A percentile compares a stretch with the other conserved stretches of the same genome.
Conservation (phyloP, 2,888 invertebrate species). For the Oscheius sp. region DNA sequence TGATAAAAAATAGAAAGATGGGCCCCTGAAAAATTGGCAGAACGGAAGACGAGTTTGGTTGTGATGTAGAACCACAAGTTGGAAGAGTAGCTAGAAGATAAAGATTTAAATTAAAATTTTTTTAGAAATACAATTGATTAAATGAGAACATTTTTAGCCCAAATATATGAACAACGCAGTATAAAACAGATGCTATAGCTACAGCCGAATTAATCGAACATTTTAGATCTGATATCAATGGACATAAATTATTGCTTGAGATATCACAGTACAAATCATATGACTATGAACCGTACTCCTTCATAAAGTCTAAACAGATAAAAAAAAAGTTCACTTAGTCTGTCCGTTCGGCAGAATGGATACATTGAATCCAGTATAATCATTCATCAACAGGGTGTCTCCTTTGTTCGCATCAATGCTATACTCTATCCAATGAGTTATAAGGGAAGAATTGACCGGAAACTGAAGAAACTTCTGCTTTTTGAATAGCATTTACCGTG, state of each 20-base stretch:
- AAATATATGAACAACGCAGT: too few species aligned
- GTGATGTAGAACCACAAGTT: not conserved
- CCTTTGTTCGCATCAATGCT: not conserved
- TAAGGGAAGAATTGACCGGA: not conserved
- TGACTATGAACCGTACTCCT: too few species aligned
- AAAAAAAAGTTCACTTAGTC: not conserved
- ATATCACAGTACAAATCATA: too few species aligned
- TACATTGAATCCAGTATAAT: not conserved
- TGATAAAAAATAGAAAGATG: not conserved
- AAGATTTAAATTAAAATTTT: not conserved
- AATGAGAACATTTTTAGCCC: too few species aligned
- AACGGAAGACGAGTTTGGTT: not conserved
- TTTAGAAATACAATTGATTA: too few species aligned
- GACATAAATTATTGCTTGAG: too few species aligned
- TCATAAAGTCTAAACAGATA: too few species aligned
- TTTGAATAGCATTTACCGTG: not conserved
- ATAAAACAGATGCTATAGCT: too few species aligned
- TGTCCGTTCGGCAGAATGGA: not conserved
- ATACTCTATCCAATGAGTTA: not conserved
- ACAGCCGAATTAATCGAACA: too few species aligned
- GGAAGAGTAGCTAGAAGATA: not conserved
- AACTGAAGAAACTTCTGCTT: not conserved
- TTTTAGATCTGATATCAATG: too few species aligned
- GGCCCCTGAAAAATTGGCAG: not conserved
- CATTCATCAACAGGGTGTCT: not conserved